Base-by-base conservation (phyloP, 1,140 invertebrate genomes). In the Polypedilum pembai region DNA sequence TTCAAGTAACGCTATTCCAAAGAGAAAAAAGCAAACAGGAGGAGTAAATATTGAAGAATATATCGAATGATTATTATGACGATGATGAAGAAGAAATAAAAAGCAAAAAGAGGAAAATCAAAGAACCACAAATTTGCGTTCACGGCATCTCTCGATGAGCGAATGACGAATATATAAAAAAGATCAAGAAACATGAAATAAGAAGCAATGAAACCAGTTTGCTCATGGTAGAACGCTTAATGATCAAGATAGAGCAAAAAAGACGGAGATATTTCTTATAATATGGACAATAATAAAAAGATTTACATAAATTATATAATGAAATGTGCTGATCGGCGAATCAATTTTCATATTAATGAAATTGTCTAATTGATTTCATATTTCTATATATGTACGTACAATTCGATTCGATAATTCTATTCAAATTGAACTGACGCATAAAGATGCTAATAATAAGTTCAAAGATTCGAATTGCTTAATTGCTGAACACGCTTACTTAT, bases 261-360 rank as follows among this genome's bases (percentile, higher is more conserved):
- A 56, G 45, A 56, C n/a, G 12, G 12, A 20, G 8, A 69, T 69
- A 20, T 21, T 69, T 18, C 15, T 18, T 8, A 69, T 69, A 69
- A 69, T 69, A 18, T 69, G 65, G 65, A 69, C 65, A 69, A 69
- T 69, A 69, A 69, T 69, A 69, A 69, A 69, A 69, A 69, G 65
- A 69, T 69, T 69, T 69, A 69, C 65, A 69, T 69, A 69, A 69
- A 69, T 69, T 69, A 69, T 20, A 69, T 69, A 69, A 69, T 69
- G 20, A 69, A 69, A 69, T 69, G 65, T 69, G 65, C 65, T 69
- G 65, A 69, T 69, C 65, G n/a, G 45, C 17, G 65, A 69, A 69
- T 69, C 65, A 69, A 69, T 69, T 69, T 18, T n/a, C 65, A 20
- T 69, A 69, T 69, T 69, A 69, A 69, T 69, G 17, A 69, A 10